These are phyloP conservation scores for Pygoscelis adeliae DNA, from an alignment of 2,113 vertebrate species.

Conservation along the genomic window DNA sequence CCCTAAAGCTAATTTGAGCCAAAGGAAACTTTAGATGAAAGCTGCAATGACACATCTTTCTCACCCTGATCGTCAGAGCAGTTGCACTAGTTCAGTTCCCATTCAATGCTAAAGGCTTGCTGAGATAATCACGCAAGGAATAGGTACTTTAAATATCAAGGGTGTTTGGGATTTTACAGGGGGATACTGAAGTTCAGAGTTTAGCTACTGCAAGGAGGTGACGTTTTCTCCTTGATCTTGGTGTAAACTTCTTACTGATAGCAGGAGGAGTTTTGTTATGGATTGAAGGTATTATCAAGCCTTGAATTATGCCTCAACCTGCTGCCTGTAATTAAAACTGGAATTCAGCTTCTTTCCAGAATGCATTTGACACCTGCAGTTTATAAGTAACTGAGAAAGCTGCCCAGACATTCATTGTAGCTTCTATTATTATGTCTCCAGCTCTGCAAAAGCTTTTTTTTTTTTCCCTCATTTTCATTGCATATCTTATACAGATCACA, in stretches of 20 bases:
- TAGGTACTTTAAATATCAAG: background rate
- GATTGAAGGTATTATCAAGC: background rate
- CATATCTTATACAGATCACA: conserved; percentile 29
- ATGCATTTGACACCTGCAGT: conserved; percentile 44
- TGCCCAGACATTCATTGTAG: conserved; percentile 40
- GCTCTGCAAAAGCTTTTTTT: conserved; percentile 28
- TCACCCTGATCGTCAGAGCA: background rate
- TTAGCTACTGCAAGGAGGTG: background rate
- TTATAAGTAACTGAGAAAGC: conserved; percentile 40
- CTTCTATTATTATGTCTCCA: conserved; percentile 24
- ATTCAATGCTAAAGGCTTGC: background rate
- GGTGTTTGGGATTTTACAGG: background rate
- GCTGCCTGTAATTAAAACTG: conserved; percentile 61
- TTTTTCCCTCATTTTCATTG: conserved; percentile 42
- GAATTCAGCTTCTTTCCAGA: conserved; percentile 35
- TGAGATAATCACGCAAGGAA: background rate
- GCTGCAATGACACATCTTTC: background rate
- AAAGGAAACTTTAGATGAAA: background rate
- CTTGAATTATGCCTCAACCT: conserved; percentile 26
- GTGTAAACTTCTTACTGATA: background rate
- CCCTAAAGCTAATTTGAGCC: background rate
- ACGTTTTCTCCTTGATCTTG: background rate
- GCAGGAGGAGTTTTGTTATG: background rate
- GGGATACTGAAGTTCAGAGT: background rate
- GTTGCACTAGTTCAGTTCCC: background rate